Conservation (phyloP, 1,140 invertebrate species). For the Heterodera carotae region DNA sequence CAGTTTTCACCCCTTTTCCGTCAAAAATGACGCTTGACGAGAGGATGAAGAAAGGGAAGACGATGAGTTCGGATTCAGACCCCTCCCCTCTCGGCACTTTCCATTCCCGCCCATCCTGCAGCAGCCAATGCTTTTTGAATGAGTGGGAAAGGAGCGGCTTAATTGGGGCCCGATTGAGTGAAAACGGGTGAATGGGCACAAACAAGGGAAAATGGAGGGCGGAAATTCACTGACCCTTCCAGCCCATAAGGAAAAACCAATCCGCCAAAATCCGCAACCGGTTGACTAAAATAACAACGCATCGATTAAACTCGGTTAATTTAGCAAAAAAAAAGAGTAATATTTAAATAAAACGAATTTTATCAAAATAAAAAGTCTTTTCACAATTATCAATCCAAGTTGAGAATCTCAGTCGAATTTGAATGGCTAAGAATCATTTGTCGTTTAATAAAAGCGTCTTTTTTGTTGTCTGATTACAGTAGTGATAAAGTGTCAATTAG, state of each 20-base stretch:
- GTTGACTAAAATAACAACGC: background rate
- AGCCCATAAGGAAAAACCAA: background rate
- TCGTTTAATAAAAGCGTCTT: too few species aligned
- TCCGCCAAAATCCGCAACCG: background rate
- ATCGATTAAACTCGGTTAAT: too few species aligned
- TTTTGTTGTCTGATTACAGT: too few species aligned
- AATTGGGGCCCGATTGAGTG: constrained; percentile 29
- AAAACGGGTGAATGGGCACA: constrained; percentile 23
- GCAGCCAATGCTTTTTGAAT: constrained; percentile 9
- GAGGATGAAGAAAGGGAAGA: background rate
- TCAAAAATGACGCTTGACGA: constrained; percentile 9
- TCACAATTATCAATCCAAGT: too few species aligned
- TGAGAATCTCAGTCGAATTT: too few species aligned
- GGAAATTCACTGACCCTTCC: background rate
- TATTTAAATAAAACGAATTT: too few species aligned
- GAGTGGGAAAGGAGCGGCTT: constrained; percentile 19
- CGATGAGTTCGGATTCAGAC: background rate
- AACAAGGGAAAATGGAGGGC: constrained; percentile 12
- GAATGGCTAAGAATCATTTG: too few species aligned
- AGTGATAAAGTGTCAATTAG: too few species aligned
- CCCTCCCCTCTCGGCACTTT: background rate
- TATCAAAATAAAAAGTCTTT: too few species aligned
- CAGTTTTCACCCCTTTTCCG: constrained; percentile 5
- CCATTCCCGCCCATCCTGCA: background rate
- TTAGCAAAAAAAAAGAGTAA: too few species aligned